Percentiles rank a stretch among this genome's conserved stretches.
Evolutionary conservation across 2,888 invertebrate species (phyloP).

Genomic region (Kuschelorhynchus macadamiae): DNA sequence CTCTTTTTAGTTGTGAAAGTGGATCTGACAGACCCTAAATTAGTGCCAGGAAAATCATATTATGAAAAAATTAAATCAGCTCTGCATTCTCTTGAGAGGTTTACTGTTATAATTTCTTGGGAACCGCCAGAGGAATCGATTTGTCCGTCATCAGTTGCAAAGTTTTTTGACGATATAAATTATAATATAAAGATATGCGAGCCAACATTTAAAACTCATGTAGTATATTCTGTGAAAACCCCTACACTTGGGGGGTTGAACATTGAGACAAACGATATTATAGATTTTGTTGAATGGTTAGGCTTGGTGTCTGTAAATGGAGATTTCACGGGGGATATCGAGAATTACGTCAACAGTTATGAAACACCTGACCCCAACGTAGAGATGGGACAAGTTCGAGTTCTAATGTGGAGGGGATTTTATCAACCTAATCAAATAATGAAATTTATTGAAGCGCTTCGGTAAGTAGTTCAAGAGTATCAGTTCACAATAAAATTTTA

Average conservation of each 20-base stretch:
- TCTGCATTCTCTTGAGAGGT: conserved; percentile 66
- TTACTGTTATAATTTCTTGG: conserved; percentile 71
- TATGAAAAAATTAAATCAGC: conserved; percentile 67
- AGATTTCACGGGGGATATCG: conserved; percentile 63
- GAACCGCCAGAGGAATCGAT: conserved; percentile 69
- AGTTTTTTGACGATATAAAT: conserved; percentile 70
- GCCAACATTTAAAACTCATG: conserved; percentile 64
- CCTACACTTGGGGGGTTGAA: conserved; percentile 62
- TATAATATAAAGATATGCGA: conserved; percentile 68
- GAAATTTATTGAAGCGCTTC: conserved; percentile 56
- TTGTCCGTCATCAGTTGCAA: conserved; percentile 75
- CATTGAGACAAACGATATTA: conserved; percentile 53
- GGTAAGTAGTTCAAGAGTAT: no score
- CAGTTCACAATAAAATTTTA: no score
- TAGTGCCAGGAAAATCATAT: conserved; percentile 69
- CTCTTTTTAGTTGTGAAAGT: conserved; percentile 69
- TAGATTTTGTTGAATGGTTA: conserved; percentile 72
- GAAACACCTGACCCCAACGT: conserved; percentile 64
- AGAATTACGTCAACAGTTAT: conserved; percentile 65
- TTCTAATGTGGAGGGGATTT: conserved; percentile 71
- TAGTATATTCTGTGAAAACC: conserved; percentile 65
- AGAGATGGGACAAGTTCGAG: conserved; percentile 64
- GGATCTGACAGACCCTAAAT: conserved; percentile 69
- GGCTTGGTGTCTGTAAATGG: conserved; percentile 70
- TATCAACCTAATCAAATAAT: conserved; percentile 67